Evolutionary conservation across 2,888 invertebrate genomes (phyloP).

Genomic region (Theodoxus fluviatilis): DNA sequence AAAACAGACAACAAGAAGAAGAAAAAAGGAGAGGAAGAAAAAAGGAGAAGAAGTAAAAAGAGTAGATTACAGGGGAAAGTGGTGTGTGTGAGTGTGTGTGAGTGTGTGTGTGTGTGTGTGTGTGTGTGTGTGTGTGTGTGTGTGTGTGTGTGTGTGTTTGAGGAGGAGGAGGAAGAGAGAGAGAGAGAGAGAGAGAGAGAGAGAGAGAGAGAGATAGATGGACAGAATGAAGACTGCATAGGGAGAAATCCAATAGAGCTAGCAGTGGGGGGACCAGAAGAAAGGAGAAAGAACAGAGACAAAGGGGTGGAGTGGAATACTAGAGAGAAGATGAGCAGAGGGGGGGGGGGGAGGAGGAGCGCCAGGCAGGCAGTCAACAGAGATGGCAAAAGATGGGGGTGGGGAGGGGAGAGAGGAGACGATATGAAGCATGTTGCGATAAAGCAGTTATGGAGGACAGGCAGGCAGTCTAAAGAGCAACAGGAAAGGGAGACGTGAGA

Average conservation of each 20-base stretch:
- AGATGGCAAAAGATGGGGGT: not conserved
- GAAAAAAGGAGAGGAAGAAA: too few relatives aligned
- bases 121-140: too few relatives aligned
- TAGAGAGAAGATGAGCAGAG: not conserved
- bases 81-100: not conserved
- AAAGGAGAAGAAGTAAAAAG: too few relatives aligned
- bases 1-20: too few relatives aligned
- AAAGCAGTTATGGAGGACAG: too few relatives aligned
- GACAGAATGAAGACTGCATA: not conserved
- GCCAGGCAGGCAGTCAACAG: not conserved
- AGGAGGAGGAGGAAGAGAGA: not conserved
- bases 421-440: too few relatives aligned
- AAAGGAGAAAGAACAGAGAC: not conserved
- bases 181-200: not conserved
- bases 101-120: slow-evolving; percentile 18
- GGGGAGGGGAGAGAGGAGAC: not conserved
- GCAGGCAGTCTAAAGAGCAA: too few relatives aligned
- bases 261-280: not conserved
- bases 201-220: slow-evolving; percentile 14
- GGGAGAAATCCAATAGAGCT: not conserved
- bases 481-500: too few relatives aligned
- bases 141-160: too few relatives aligned
- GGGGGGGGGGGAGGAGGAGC: not conserved
- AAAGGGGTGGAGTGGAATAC: not conserved
- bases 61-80: too few relatives aligned